Conservation (phyloP, 23 tunicate species). For the Ascidia mentula region DNA sequence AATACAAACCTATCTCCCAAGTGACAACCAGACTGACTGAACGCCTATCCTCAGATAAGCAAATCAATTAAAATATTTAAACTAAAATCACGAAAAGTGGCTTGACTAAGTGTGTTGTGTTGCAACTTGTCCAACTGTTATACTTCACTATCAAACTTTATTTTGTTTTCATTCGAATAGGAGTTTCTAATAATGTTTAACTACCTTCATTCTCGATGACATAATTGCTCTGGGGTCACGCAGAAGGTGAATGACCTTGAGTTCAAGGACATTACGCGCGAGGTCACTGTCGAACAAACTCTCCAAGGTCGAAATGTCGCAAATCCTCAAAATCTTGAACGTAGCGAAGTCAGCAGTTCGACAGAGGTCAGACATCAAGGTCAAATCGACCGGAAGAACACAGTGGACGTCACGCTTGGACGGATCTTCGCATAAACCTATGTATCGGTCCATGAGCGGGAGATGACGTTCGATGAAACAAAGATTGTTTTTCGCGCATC, state of each 20-base stretch:
- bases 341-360: conserved; percentile 19
- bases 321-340: conserved; percentile 64
- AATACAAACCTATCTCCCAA: neutral
- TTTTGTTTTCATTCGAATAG: too few relatives aligned
- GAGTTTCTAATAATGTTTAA: too few relatives aligned
- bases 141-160: too few relatives aligned
- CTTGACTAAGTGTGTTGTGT: too few relatives aligned
- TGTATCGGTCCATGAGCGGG: conserved; percentile 24
- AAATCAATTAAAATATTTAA: too few relatives aligned
- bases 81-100: too few relatives aligned
- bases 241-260: conserved; percentile 56
- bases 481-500: conserved; percentile 44
- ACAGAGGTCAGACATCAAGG: conserved; percentile 46
- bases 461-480: conserved; percentile 55
- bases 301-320: conserved; percentile 37
- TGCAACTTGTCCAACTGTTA: too few relatives aligned
- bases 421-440: neutral
- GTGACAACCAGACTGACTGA: too few relatives aligned
- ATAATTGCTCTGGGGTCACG: conserved; percentile 84
- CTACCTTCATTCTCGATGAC: conserved; percentile 48
- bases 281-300: neutral
- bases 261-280: neutral
- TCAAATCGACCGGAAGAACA: conserved; percentile 19
- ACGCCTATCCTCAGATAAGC: too few relatives aligned
- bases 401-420: neutral